Evolutionary conservation across 1,140 invertebrate species (phyloP).

Genomic region (Chionoecetes opilio): DNA sequence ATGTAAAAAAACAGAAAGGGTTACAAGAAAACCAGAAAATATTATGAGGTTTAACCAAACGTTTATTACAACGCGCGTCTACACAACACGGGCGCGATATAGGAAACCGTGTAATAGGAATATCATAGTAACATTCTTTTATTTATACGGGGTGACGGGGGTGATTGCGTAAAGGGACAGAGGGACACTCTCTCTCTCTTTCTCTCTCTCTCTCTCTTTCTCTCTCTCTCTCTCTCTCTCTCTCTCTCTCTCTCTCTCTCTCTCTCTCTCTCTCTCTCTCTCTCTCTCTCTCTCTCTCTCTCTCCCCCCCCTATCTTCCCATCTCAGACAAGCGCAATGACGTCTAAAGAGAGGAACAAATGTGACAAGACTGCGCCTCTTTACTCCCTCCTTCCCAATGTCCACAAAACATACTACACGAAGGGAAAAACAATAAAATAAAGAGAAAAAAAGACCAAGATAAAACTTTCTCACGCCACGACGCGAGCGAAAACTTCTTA

Average conservation of each 20-base stretch:
- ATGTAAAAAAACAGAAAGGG: background rate
- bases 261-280: conserved; percentile 53
- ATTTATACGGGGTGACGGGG: background rate
- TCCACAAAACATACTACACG: background rate
- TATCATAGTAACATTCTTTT: background rate
- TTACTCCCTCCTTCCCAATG: background rate
- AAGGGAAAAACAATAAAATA: background rate
- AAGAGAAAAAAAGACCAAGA: too few species aligned
- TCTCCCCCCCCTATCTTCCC: background rate
- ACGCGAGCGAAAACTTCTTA: too few species aligned
- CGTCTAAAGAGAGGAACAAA: background rate
- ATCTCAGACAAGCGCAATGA: background rate
- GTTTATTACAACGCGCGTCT: background rate
- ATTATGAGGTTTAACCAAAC: background rate
- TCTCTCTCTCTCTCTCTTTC: conserved; percentile 49
- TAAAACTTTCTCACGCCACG: too few species aligned
- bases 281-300: conserved; percentile 53
- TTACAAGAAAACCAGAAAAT: background rate
- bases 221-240: conserved; percentile 48
- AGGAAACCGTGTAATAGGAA: background rate
- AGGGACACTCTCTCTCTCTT: conserved; percentile 11
- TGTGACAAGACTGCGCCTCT: background rate
- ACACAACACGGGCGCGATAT: background rate
- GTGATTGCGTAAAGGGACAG: background rate
- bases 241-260: conserved; percentile 51